Percentiles rank a stretch among this genome's conserved stretches.
These are phyloP conservation scores for Lymantria dispar DNA, from an alignment of 2,888 invertebrate genomes.

Conservation along the genomic window DNA sequence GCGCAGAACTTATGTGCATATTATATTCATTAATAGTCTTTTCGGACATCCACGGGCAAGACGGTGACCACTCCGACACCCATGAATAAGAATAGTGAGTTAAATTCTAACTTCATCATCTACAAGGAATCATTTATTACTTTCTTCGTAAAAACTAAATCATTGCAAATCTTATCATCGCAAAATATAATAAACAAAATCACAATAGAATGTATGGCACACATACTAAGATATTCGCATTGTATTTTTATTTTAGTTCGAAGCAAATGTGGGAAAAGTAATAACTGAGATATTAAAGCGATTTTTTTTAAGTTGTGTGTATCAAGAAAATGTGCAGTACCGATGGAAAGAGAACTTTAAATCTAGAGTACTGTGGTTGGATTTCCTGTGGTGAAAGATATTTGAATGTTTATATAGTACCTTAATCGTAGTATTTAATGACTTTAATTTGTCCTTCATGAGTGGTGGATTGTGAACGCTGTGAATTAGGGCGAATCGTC, in stretches of 20 bases:
- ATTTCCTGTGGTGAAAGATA: background rate
- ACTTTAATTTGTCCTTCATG: slow-evolving; percentile 15
- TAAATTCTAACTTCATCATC: too few species aligned
- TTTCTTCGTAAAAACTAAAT: slow-evolving; percentile 4
- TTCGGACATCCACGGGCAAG: too few species aligned
- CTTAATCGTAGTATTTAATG: slow-evolving; percentile 7
- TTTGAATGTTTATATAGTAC: slow-evolving; percentile 2
- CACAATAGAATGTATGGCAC: background rate
- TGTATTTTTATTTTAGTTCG: slow-evolving; percentile 12
- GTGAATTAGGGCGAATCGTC: slow-evolving; percentile 12
- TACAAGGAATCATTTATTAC: slow-evolving; percentile 2
- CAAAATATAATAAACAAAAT: background rate
- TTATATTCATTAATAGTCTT: too few species aligned
- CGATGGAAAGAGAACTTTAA: background rate
- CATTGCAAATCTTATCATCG: background rate
- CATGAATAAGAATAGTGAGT: too few species aligned
- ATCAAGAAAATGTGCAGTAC: background rate
- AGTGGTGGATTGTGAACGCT: slow-evolving; percentile 6
- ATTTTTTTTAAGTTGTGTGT: slow-evolving; percentile 14
- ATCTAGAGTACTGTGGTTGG: background rate
- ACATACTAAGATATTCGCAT: background rate
- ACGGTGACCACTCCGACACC: too few species aligned
- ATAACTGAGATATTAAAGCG: slow-evolving; percentile 18
- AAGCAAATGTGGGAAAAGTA: slow-evolving; percentile 29
- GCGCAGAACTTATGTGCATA: too few species aligned